Conservation (phyloP, 30 jellyfish, hydroid and myxozoan species). For the Clytia hemisphaerica region DNA sequence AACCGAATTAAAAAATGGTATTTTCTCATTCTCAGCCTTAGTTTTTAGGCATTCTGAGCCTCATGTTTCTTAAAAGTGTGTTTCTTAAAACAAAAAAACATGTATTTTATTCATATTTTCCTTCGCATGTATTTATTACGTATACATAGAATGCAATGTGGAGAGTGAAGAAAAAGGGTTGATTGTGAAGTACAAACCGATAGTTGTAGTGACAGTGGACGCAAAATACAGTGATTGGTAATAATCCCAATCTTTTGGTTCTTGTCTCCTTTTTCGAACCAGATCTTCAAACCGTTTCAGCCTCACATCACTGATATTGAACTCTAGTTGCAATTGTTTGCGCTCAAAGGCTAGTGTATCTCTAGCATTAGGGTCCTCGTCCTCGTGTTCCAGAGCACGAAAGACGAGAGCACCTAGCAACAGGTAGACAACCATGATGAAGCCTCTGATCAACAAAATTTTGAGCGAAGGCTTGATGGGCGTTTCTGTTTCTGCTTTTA, state of each 20-base stretch:
- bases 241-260: slow-evolving; percentile 59
- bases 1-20: too few relatives aligned
- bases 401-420: slow-evolving; percentile 85
- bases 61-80: too few relatives aligned
- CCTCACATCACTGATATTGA: slow-evolving; percentile 40
- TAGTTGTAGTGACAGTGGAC: slow-evolving; percentile 87
- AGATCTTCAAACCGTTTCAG: slow-evolving; percentile 39
- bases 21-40: too few relatives aligned
- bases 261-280: slow-evolving; percentile 33
- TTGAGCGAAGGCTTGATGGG: slow-evolving; percentile 73
- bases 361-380: slow-evolving; percentile 41
- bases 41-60: too few relatives aligned
- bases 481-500: slow-evolving; percentile 3
- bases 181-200: too few relatives aligned
- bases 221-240: slow-evolving; percentile 88
- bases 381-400: slow-evolving; percentile 65
- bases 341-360: slow-evolving; percentile 22
- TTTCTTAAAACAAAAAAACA: too few relatives aligned
- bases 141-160: too few relatives aligned
- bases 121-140: too few relatives aligned
- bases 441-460: slow-evolving; percentile 55
- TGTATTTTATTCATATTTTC: too few relatives aligned
- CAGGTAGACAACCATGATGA: slow-evolving; percentile 60
- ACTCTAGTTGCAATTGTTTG: slow-evolving; percentile 14
- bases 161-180: too few relatives aligned